phyloP scores from a whole-genome alignment of 2,113 vertebrate genomes.

The Myiozetetes cayanensis region DNA sequence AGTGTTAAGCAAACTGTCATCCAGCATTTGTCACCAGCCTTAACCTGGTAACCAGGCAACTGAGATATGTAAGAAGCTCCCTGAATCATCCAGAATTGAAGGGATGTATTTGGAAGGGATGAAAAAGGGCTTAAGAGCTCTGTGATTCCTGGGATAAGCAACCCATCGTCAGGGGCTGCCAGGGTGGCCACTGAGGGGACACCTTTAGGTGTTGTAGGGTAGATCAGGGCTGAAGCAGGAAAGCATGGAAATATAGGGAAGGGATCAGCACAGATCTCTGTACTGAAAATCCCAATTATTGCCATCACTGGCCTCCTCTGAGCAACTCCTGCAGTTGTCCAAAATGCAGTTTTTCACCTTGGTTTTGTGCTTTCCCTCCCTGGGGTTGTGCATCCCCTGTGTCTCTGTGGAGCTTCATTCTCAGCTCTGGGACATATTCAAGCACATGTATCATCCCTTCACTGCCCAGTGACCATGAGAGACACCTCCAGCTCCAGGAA shows the following conservation, averaged over 20 bases:
- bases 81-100: slow-evolving; percentile 7
- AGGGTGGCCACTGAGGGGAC: not conserved
- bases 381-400: not conserved
- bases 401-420: not conserved
- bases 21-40: slow-evolving; percentile 43
- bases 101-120: slow-evolving; percentile 29
- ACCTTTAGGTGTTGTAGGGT: not conserved
- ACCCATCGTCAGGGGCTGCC: not conserved
- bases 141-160: slow-evolving; percentile 21
- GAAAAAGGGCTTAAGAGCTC: slow-evolving; percentile 6
- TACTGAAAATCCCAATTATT: not conserved
- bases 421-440: fast-evolving
- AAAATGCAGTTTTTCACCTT: not conserved
- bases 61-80: slow-evolving; percentile 48
- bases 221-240: not conserved
- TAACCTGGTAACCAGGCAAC: slow-evolving; percentile 74
- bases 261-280: not conserved
- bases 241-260: not conserved
- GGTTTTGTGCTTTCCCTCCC: not conserved
- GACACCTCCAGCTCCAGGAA: not conserved
- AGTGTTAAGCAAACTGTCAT: slow-evolving; percentile 25
- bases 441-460: no score
- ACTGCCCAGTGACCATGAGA: not conserved
- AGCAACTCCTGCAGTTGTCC: not conserved
- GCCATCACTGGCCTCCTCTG: not conserved